Percentiles rank a stretch among this genome's conserved stretches.
Evolutionary conservation across 2,113 vertebrate species (phyloP).

Genomic region (Oryzias javanicus): DNA sequence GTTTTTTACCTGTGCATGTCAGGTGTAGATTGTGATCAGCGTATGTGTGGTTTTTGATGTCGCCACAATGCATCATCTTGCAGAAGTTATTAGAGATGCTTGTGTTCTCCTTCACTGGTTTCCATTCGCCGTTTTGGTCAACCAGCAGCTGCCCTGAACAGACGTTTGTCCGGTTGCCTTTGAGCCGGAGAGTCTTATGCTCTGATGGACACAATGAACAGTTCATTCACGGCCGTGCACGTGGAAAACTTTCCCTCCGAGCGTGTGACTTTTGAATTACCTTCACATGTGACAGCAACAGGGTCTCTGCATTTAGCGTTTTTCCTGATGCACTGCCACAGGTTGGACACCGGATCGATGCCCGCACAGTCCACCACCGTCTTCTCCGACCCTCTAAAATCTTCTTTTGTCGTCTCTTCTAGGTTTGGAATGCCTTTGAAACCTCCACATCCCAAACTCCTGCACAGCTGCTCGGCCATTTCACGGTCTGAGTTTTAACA

Average conservation of each 20-base stretch:
- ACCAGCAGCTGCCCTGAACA: conserved; percentile 51
- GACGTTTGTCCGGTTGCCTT: not conserved
- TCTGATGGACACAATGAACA: conserved; percentile 33
- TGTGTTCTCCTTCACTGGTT: fast-evolving
- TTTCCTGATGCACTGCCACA: conserved; percentile 59
- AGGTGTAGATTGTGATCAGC: not conserved
- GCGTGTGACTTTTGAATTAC: conserved; percentile 28
- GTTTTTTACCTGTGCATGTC: conserved; percentile 60
- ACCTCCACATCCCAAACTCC: conserved; percentile 9
- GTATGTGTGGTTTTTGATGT: fast-evolving
- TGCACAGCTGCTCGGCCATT: conserved; percentile 22
- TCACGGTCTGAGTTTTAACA: fast-evolving
- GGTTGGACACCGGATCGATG: fast-evolving
- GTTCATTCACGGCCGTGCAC: not conserved
- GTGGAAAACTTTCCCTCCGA: too few relatives aligned
- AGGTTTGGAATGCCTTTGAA: fast-evolving
- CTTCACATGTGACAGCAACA: conserved; percentile 45
- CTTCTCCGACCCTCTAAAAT: fast-evolving
- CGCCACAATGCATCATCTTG: conserved; percentile 50
- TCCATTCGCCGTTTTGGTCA: fast-evolving
- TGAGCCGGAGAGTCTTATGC: conserved; percentile 20
- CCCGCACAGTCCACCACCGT: not conserved
- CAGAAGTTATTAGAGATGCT: conserved; percentile 1
- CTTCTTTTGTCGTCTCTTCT: fast-evolving
- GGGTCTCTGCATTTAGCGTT: fast-evolving